A percentile compares a stretch with the other conserved stretches of the same genome.
Evolutionary conservation across 2,888 invertebrate genomes (phyloP).

Genomic region (Sinelater perroti): DNA sequence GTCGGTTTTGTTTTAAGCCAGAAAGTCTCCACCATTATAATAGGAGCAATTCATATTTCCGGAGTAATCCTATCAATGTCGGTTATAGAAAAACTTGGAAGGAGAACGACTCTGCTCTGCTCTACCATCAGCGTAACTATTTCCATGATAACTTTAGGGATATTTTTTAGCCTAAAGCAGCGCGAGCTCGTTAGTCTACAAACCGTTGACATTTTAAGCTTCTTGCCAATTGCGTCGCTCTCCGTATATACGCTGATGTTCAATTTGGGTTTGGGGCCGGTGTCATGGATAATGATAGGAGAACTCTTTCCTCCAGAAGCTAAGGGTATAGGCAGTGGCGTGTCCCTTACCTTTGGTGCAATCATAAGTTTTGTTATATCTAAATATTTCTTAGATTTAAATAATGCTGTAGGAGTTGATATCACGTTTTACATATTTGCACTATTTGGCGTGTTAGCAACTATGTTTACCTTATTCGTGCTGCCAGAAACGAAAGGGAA

Average conservation of each 20-base stretch:
- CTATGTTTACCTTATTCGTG: constrained; percentile 72
- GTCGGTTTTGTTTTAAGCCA: constrained; percentile 69
- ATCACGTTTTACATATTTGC: constrained; percentile 81
- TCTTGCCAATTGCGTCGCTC: constrained; percentile 78
- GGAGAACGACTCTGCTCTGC: too few species aligned
- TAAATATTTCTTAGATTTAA: constrained; percentile 72
- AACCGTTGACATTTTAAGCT: constrained; percentile 67
- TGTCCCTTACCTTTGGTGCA: constrained; percentile 86
- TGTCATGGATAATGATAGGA: constrained; percentile 86
- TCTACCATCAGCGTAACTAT: too few species aligned
- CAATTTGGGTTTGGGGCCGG: constrained; percentile 85
- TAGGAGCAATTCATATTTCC: too few species aligned
- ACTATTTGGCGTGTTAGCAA: constrained; percentile 70
- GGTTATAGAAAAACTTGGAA: too few species aligned
- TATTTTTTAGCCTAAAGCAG: constrained; percentile 69
- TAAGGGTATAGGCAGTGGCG: constrained; percentile 78
- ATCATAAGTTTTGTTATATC: constrained; percentile 83
- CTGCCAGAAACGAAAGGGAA: constrained; percentile 77
- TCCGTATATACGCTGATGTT: constrained; percentile 81
- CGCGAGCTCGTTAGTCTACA: constrained; percentile 52
- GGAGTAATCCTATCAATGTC: too few species aligned
- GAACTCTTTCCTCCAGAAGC: constrained; percentile 84
- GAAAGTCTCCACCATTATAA: constrained; percentile 75
- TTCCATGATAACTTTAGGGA: too few species aligned
- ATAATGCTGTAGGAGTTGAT: constrained; percentile 65